Evolutionary conservation across 2,113 vertebrate genomes (phyloP).

Genomic region (Micromys minutus): DNA sequence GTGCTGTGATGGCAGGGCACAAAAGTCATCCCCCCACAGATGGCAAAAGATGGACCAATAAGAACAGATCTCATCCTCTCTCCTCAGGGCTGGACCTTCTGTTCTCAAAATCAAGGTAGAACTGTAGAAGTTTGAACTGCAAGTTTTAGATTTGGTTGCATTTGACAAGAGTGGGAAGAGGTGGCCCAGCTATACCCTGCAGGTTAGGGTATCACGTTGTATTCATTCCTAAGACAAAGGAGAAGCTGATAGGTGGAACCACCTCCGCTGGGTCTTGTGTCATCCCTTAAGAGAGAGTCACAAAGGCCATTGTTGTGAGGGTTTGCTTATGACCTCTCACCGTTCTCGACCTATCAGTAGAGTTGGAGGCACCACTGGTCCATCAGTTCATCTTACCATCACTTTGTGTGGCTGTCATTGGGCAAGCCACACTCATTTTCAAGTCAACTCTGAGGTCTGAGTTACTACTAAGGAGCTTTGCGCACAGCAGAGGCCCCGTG

Average conservation of each 20-base stretch:
- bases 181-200: neutral
- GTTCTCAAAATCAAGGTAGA: neutral
- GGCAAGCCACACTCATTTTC: neutral
- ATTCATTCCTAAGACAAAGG: neutral
- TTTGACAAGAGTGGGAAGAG: neutral
- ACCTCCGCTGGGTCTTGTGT: neutral
- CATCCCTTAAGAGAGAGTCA: neutral
- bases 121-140: neutral
- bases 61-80: neutral
- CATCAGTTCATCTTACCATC: neutral
- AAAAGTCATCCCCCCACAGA: neutral
- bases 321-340: neutral
- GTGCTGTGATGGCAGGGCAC: no score
- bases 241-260: neutral
- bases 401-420: neutral
- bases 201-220: neutral
- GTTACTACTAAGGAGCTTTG: neutral
- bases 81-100: no score
- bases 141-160: neutral
- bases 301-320: neutral
- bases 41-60: no score
- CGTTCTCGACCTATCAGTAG: neutral
- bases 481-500: neutral
- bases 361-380: neutral
- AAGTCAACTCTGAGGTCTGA: neutral